Evolutionary conservation across 2,888 invertebrate genomes (phyloP), one percentile per base, ranked within the genome.

Genomic region (Drosophila fungiperda): DNA sequence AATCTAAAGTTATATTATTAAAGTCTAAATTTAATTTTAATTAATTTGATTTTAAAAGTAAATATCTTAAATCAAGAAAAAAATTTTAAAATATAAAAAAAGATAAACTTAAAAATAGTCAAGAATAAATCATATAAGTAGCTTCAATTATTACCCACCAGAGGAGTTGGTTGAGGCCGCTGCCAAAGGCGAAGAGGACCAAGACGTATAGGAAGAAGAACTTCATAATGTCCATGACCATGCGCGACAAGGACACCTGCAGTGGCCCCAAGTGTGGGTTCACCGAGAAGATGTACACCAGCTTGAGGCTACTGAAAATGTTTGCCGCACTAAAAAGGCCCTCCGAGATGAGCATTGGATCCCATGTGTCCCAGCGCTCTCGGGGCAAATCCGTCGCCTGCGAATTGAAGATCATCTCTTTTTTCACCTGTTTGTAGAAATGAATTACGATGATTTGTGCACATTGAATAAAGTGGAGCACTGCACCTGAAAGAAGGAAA

Each of bases 241-340:
- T 97, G 82, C 98, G 94, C 60, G 98, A 98, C 72, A 99, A 94
- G 2, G 98, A 99, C 73, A 99, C 98, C 94, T 87, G 87, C 85
- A 99, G 95, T 75, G 99, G 99, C 75, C 99, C 99, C 91, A 99
- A 95, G 94, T 99, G 98, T 42, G 99, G 98, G 94, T 98, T 99
- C 67, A 99, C 98, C 84, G 98, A 99, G 94, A 99, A 99, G 93
- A 99, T 98, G 94, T 99, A 98, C 88, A 99, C 98, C 92, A 99
- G 95, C 94, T 99, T 99, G 85, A 99, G 92, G 91, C 92, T 91
- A 92, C 92, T 98, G 95, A 97, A 98, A 93, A 99, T 99, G 94
- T 99, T 99, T 79, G 99, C 99, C 23, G 99, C 98, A 20, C 99
- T 99, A 94, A 99, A 99, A 62, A 99, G 95, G 38, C 98, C 98